Base-by-base conservation (phyloP, 2,113 vertebrate genomes). In the Hemiscyllium ocellatum region DNA sequence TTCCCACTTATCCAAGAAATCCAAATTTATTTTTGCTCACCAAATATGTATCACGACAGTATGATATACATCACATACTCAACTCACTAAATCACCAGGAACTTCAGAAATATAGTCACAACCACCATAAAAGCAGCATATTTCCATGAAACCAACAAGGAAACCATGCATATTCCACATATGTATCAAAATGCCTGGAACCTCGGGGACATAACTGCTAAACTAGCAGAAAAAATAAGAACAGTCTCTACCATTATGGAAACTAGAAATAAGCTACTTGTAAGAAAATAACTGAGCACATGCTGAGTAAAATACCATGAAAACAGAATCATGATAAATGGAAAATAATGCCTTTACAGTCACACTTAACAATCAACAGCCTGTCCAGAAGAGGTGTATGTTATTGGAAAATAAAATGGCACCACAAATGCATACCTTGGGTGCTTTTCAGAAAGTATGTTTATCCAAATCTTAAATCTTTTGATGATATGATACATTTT, bases 271-370 rank as follows among this genome's bases (percentile, higher is more conserved):
- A 93, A 22, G 52, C 3, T 61, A 1, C 3, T 90, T 66, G 37
- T 66, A 93, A 93, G 61, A 66, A 2, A 91, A 91, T 12, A 91
- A 91, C 65, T 65, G 22, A 72, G 61, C 50, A 96, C 68, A 52
- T 52, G 89, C 93, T 94, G 76, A 61, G 52, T 96, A 85, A 87
- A 42, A 33, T 52, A 19, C n/a, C 66, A 87, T 94, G 85, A 76
- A 95, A 95, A 50, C 24, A 65, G 29, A 66, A 93, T 93, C n/a
- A 66, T 61, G 37, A 66, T 37, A 66, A 22, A 68, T 91, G 2
- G 65, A 93, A 68, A 93, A 26, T 87, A 37, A n/a, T 37, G 37
- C 66, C 33, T 37, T 68, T 93, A 5, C 56, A 95, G 65, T 85
- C 29, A 66, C 22, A 87, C 26, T 65, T 89, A 89, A 87, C 52